These are phyloP conservation scores for Pelosia muscerda DNA, from an alignment of 2,888 invertebrate genomes.

Conservation along the genomic window DNA sequence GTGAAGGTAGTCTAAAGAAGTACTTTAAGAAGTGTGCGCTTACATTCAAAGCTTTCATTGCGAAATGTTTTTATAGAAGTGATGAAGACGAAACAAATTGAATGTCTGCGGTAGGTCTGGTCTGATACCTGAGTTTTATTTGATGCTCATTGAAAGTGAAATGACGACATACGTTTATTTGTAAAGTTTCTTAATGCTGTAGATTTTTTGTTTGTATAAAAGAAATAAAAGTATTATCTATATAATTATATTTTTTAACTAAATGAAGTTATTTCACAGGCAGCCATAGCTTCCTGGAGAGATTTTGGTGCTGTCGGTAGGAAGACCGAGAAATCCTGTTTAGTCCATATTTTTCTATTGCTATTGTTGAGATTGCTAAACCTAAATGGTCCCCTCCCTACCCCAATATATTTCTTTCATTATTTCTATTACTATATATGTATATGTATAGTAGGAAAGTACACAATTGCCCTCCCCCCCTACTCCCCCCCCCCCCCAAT, in stretches of 20 bases:
- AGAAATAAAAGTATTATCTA: background rate
- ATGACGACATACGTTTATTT: conserved; percentile 9
- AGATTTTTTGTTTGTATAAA: background rate
- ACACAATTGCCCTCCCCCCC: no score
- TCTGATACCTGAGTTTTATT: conserved; percentile 5
- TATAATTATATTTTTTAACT: background rate
- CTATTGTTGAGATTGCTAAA: no score
- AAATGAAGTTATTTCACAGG: background rate
- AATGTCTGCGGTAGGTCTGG: conserved; percentile 15
- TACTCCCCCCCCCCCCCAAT: background rate
- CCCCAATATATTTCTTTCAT: no score
- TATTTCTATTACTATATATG: no score
- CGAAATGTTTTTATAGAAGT: conserved; percentile 2
- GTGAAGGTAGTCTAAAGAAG: no score
- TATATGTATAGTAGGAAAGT: no score
- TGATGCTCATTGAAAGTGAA: conserved; percentile 5
- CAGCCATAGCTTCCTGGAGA: no score
- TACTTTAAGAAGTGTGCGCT: background rate
- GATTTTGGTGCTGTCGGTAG: no score
- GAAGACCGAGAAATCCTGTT: no score
- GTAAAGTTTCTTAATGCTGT: conserved; percentile 1
- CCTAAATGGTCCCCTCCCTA: no score
- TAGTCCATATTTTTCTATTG: no score
- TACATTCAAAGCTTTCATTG: background rate
- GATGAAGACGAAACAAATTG: background rate